These are phyloP conservation scores for Oligia fasciuncula DNA, from an alignment of 2,888 invertebrate genomes.

Conservation along the genomic window DNA sequence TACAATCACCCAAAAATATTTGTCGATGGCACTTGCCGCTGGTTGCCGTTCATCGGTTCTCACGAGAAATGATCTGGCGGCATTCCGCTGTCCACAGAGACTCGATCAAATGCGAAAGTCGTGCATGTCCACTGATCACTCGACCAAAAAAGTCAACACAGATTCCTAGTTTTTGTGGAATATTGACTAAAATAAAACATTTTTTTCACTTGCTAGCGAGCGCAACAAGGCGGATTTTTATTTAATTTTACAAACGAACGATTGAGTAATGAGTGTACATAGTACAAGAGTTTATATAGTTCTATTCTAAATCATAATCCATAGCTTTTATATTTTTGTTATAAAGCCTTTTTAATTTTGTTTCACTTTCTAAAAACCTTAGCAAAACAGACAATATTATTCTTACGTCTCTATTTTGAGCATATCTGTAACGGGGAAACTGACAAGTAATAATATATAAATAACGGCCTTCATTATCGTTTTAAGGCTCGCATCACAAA, in stretches of 20 bases:
- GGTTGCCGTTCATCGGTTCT: conserved; percentile 79
- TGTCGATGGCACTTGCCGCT: conserved; percentile 81
- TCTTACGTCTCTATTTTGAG: conserved; percentile 3
- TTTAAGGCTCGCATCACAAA: conserved; percentile 76
- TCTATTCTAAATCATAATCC: background rate
- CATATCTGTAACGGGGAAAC: conserved; percentile 54
- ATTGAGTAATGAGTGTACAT: conserved; percentile 39
- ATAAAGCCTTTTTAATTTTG: background rate
- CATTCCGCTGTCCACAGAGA: conserved; percentile 86
- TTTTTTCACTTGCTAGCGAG: conserved; percentile 46
- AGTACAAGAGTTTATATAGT: too few species aligned
- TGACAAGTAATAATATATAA: conserved; percentile 78
- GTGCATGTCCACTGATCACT: conserved; percentile 86
- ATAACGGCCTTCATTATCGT: conserved; percentile 85
- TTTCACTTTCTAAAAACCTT: conserved; percentile 38
- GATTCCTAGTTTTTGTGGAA: conserved; percentile 79
- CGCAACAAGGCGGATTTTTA: conserved; percentile 50
- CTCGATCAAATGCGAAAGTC: conserved; percentile 86
- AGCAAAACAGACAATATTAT: conserved; percentile 12
- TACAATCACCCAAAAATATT: conserved; percentile 84
- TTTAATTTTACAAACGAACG: conserved; percentile 43
- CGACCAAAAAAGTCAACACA: conserved; percentile 85
- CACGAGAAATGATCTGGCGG: conserved; percentile 87
- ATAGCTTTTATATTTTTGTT: background rate
- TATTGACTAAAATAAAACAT: conserved; percentile 72